Conservation (phyloP, 1,140 invertebrate species). For the Drosophila setifemur region DNA sequence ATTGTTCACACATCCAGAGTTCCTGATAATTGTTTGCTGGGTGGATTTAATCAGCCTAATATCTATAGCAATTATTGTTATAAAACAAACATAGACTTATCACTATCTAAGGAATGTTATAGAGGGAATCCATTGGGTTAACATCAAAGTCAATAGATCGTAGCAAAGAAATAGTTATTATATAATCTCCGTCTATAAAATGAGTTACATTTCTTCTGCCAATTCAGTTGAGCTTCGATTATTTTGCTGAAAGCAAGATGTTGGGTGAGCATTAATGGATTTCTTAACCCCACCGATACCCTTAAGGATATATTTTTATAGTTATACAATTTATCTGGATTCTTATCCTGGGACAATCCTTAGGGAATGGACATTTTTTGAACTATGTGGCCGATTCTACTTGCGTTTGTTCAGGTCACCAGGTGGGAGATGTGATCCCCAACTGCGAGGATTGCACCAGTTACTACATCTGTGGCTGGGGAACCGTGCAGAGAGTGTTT, state of each 20-base stretch:
- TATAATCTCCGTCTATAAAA: slow-evolving; percentile 24
- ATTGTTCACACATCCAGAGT: too few relatives aligned
- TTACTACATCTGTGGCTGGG: slow-evolving; percentile 36
- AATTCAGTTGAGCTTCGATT: slow-evolving; percentile 1
- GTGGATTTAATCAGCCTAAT: not conserved
- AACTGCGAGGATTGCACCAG: slow-evolving; percentile 49
- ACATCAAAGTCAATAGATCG: slow-evolving; percentile 27
- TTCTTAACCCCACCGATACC: too few relatives aligned
- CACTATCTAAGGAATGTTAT: not conserved
- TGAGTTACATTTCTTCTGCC: not conserved
- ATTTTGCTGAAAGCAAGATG: slow-evolving; percentile 21
- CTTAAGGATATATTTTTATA: slow-evolving; percentile 2
- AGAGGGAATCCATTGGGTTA: not conserved
- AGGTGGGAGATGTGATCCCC: slow-evolving; percentile 14
- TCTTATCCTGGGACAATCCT: not conserved
- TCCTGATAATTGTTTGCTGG: too few relatives aligned
- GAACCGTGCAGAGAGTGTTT: not conserved
- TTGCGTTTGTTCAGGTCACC: slow-evolving; percentile 37
- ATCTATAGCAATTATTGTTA: slow-evolving; percentile 17
- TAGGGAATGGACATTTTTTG: not conserved
- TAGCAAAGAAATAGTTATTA: slow-evolving; percentile 3
- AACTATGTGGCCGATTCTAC: not conserved
- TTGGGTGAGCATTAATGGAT: slow-evolving; percentile 8
- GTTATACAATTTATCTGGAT: not conserved
- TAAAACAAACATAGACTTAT: slow-evolving; percentile 24